phyloP scores from a whole-genome alignment of 2,797 vertebrate species.

The Tangara arthus region DNA sequence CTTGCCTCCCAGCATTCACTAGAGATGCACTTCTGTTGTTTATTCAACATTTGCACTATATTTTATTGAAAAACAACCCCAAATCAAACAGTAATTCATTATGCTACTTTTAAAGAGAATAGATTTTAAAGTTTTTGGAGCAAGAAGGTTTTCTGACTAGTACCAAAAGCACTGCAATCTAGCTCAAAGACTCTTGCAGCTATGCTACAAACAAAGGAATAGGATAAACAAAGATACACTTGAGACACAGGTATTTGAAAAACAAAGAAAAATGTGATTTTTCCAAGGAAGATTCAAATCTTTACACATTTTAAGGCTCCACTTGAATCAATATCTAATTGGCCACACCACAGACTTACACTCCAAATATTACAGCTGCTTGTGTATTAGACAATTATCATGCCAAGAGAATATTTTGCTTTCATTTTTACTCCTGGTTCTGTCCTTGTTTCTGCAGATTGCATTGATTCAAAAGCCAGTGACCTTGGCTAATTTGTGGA shows the following conservation, averaged over 20 bases:
- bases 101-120: not conserved
- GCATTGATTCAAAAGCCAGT: not conserved
- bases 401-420: not conserved
- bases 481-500: slow-evolving; percentile 1
- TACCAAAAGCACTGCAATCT: not conserved
- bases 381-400: not conserved
- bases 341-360: not conserved
- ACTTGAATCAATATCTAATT: not conserved
- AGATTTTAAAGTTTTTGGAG: not conserved
- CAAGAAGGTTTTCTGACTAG: not conserved
- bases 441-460: not conserved
- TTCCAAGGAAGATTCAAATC: not conserved
- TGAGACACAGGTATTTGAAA: not conserved
- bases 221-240: not conserved
- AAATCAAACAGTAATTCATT: not conserved
- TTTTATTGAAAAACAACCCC: not conserved
- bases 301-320: not conserved
- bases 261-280: not conserved
- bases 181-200: not conserved
- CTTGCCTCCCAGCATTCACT: not conserved
- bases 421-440: not conserved
- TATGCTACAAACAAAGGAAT: not conserved
- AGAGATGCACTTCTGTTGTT: not conserved
- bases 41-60: not conserved
- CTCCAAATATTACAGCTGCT: not conserved